Evolutionary conservation across 2,113 vertebrate species (phyloP), one percentile per base, ranked within the genome.

Genomic region (Apteryx owenii): DNA sequence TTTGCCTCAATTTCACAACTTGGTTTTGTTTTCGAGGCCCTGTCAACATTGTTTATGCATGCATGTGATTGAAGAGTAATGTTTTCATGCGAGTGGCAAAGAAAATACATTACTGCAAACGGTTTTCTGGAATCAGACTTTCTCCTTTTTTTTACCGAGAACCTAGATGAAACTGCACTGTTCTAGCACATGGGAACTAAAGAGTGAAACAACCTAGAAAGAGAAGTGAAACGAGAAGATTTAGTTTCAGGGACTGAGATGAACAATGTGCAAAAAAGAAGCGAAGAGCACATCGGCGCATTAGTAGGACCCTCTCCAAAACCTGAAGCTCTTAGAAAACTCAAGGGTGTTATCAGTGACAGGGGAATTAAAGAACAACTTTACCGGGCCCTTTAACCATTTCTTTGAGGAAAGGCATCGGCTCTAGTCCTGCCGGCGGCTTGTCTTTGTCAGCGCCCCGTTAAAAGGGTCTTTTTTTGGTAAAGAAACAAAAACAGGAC

Each of bases 201-300:
- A 88, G 36, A 95, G 25, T 64, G 51, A 93, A 97, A 92, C 51
- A 0, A 80, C 68, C 80, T 64, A 2, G 9, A 93, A 95, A 31
- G 88, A 95, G 94, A 97, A 96, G 91, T 93, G 93, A 95, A 96
- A 93, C 60, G 3, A 81, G 68, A 92, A 93, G 84, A 85, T 64
- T 75, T 66, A 13, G 68, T 83, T 89, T 89, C 91, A 85, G 79
- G n/a, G 60, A 62, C 36, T 94, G 65, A 89, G 93, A 83, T 21
- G 4, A 83, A 90, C 54, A 29, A 60, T 18, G 23, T 22, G 10
- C 14, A 51, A 89, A 66, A 78, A 93, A 44, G 53, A 64, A 77
- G 54, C 62, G 60, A 89, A 93, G 81, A 56, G 46, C 56, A 69
- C 8, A 25, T 5, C 38, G 70, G 36, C 22, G 82, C 66, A 26